phyloP scores from a whole-genome alignment of 2,113 vertebrate species.

The Anoura caudifer region DNA sequence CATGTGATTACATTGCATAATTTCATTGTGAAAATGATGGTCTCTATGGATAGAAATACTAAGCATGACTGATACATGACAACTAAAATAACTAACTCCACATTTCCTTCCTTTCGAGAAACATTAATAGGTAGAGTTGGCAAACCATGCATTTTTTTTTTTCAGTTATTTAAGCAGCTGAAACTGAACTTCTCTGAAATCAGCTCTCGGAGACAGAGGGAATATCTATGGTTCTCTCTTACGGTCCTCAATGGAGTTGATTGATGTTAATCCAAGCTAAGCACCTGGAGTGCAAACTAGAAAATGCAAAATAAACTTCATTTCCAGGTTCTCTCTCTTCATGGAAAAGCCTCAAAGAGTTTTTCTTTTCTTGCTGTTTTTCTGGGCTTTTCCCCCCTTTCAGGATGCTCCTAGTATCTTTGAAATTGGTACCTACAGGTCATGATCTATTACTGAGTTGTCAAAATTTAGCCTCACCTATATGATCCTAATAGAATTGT shows the following conservation, averaged over 20 bases:
- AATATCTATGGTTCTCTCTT: background rate
- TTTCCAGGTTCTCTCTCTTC: slow-evolving; percentile 48
- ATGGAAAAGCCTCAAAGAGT: background rate
- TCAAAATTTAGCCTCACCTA: background rate
- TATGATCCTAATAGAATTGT: background rate
- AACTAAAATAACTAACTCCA: slow-evolving; percentile 41
- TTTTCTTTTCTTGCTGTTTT: background rate
- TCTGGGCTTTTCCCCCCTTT: background rate
- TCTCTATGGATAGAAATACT: background rate
- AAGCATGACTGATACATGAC: background rate
- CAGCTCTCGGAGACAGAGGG: background rate
- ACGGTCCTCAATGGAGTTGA: background rate
- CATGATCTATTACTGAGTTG: background rate
- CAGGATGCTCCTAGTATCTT: background rate
- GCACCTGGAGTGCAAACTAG: background rate
- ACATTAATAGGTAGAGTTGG: background rate
- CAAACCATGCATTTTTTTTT: background rate
- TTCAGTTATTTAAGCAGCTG: background rate
- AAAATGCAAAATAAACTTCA: background rate
- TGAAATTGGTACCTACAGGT: background rate
- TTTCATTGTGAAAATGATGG: background rate
- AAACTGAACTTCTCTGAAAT: background rate
- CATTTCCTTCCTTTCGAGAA: background rate
- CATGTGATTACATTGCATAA: background rate
- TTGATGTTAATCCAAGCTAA: background rate